Conservation (phyloP, 2,797 vertebrate genomes). For the Botia kubotai region DNA sequence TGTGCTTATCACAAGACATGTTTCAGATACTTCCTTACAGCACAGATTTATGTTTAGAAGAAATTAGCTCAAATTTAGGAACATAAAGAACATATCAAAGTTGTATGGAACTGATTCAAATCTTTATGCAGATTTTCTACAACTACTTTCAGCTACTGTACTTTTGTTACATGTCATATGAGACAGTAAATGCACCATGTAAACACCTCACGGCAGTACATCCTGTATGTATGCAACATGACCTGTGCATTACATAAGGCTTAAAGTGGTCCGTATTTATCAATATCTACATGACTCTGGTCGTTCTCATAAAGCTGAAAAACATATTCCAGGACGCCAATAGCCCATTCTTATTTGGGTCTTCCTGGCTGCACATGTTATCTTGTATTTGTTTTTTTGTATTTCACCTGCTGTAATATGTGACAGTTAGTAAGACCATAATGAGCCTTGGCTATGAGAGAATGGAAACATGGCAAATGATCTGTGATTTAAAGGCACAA, state of each 20-base stretch:
- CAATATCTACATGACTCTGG: slow-evolving; percentile 7
- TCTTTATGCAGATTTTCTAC: neutral
- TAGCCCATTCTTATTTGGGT: neutral
- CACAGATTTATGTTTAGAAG: neutral
- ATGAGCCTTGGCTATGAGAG: slow-evolving; percentile 2
- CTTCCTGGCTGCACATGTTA: neutral
- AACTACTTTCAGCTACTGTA: neutral
- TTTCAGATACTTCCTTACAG: neutral
- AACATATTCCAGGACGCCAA: slow-evolving; percentile 11
- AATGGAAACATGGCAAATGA: slow-evolving; percentile 18
- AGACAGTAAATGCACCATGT: neutral
- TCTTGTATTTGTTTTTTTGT: slow-evolving; percentile 32
- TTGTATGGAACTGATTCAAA: neutral
- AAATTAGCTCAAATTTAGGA: neutral
- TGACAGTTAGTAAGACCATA: slow-evolving; percentile 11
- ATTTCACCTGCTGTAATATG: slow-evolving; percentile 19
- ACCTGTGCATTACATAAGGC: slow-evolving; percentile 11
- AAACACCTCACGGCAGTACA: slow-evolving; percentile 2
- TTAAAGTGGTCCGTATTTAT: neutral
- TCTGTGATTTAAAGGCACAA: slow-evolving; percentile 26
- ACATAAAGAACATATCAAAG: neutral
- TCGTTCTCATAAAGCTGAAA: slow-evolving; percentile 8
- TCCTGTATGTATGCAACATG: slow-evolving; percentile 18
- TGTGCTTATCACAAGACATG: neutral
- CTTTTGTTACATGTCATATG: slow-evolving; percentile 1